A percentile compares a stretch with the other conserved stretches of the same genome.
phyloP scores from a whole-genome alignment of 2,113 vertebrate genomes.

The Leucopternis melanops region DNA sequence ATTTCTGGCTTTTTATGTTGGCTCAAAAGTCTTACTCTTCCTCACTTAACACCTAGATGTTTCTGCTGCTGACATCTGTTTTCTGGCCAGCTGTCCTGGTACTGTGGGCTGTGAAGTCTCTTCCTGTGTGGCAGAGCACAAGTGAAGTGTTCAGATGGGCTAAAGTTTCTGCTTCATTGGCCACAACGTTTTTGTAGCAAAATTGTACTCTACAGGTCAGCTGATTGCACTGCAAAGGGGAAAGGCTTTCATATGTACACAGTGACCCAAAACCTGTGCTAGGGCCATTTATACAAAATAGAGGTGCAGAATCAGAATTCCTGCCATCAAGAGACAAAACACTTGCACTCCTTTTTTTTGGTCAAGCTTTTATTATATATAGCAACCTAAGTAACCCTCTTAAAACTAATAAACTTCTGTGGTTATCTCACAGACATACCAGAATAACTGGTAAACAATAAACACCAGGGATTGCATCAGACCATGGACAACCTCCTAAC shows the following conservation, averaged over 20 bases:
- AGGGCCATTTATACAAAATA: background rate
- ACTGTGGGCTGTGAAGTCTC: background rate
- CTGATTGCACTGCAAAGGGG: background rate
- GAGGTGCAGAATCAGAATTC: background rate
- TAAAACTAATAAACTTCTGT: background rate
- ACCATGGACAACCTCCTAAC: background rate
- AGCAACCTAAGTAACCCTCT: background rate
- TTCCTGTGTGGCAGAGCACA: background rate
- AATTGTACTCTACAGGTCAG: background rate
- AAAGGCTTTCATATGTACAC: background rate
- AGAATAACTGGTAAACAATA: constrained; percentile 5
- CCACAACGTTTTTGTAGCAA: background rate
- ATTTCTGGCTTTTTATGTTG: background rate
- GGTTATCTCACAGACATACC: background rate
- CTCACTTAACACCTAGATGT: background rate
- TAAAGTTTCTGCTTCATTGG: background rate
- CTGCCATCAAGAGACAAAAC: background rate
- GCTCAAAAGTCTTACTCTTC: background rate
- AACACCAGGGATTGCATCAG: background rate
- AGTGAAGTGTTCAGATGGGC: background rate
- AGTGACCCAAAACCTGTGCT: background rate
- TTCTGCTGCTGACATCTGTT: background rate
- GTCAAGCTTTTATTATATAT: background rate
- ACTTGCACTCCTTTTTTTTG: background rate
- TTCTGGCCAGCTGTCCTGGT: background rate